Evolutionary conservation across 2,888 invertebrate genomes (phyloP), one percentile per base, ranked within the genome.

Genomic region (Apotomis turbidana): DNA sequence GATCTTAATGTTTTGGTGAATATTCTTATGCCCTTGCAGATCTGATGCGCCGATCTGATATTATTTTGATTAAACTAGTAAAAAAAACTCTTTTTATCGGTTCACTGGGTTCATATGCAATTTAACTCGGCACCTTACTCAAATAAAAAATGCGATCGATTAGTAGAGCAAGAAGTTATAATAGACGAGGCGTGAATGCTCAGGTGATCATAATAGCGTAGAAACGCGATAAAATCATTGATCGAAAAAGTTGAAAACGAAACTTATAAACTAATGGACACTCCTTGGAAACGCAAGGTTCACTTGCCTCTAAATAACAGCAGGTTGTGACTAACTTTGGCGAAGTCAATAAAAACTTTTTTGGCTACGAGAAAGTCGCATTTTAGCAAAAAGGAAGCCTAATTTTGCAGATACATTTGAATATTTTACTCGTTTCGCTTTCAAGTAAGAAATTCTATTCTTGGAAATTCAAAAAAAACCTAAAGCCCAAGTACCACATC

Each of bases 271-370:
- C 51, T 59, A 59, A 59, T 59, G 67, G 63, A 62, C 36, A 57
- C 46, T 66, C 27, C 57, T 66, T 57, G 57, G 36, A 46, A 55
- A 66, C 46, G 15, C 49, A 9, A 55, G 66, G 71, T 71, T 66
- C 64, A 66, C 54, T 55, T 66, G 63, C 71, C 66, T 66, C 36
- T 4, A 54, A 10, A 46, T 27, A 57, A 67, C 5, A 57, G 41
- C 46, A 58, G 46, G 36, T 68, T 49, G 49, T 38, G 15, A 55
- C 13, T 55, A 15, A 27, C 52, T 51, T 49, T 5, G 15, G 41
- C 55, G n/a, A 44, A 51, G 12, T 57, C 9, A 46, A 46, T 36
- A 57, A 57, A 62, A 66, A 46, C 44, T 46, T 55, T 55, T 66
- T 36, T 36, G 58, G 44, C 54, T 55, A 36, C 66, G 44, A n/a